Base-by-base conservation (phyloP, 2,797 vertebrate genomes). In the Pipistrellus pygmaeus region DNA sequence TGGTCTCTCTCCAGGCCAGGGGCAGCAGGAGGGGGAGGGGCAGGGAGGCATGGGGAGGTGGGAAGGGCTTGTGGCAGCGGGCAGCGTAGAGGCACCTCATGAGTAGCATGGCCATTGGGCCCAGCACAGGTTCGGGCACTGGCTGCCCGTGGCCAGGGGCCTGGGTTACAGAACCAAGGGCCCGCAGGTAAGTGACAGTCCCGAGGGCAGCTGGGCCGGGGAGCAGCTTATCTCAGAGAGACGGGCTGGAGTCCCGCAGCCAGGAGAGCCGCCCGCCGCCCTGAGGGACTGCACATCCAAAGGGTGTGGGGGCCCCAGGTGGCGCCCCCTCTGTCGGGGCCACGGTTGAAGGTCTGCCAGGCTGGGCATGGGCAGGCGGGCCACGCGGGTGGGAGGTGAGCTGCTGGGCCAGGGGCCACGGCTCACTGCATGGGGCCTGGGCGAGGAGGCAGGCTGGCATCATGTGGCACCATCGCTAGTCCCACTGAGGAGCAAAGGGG, bases 361-460 rank as follows among this genome's bases (percentile, higher is more conserved):
- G 17, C 51, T 25, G 57, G 25, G 14, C 78, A 38, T 7, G 18
- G 17, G 4, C 51, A 11, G 32, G 27, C 11, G 13, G 60, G 72
- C 73, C 14, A 0, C 0, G 0, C 0, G 1, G 32, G 3, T 20
- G 35, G 51, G n/a, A 75, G 35, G 17, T 2, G 23, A 17, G 46
- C 41, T 10, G 8, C 35, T 44, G 15, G 66, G 72, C 53, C 69
- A 41, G 46, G 53, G 30, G 51, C 57, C 27, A 9, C 30, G 41
- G 64, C 51, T 44, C 6, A 3, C 2, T 9, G 15, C 44, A 2
- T 4, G 8, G 13, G 20, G 44, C 2, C 1, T 5, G 0, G 76
- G 30, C 10, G 2, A 72, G 14, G 18, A 35, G 48, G 18, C 13
- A 35, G 60, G 62, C 35, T 6, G 51, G 38, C 0, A n/a, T 72